phyloP scores from a whole-genome alignment of 1,140 invertebrate species.

The Papilio helenus region DNA sequence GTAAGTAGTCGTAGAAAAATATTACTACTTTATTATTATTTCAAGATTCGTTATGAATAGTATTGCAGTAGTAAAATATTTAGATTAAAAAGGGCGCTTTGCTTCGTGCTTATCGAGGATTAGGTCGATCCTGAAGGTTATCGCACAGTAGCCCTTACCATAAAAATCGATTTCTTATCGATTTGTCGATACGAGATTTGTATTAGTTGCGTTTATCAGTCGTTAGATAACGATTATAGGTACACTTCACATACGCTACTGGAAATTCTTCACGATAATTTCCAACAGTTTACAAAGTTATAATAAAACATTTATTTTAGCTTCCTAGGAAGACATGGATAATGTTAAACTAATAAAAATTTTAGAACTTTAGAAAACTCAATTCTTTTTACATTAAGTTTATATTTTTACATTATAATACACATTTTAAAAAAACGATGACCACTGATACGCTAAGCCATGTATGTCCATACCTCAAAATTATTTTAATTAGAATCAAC shows the following conservation, averaged over 20 bases:
- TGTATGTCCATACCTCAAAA: conserved; percentile 36
- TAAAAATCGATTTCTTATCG: conserved; percentile 71
- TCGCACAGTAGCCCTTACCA: conserved; percentile 71
- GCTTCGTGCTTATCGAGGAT: conserved; percentile 69
- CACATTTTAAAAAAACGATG: background rate
- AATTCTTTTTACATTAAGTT: no score
- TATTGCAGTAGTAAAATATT: background rate
- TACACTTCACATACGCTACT: conserved; percentile 51
- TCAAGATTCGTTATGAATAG: background rate
- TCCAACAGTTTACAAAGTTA: background rate
- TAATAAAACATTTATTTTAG: background rate
- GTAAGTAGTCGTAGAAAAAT: no score
- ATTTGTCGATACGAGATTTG: conserved; percentile 72
- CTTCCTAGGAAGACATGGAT: background rate
- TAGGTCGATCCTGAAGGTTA: conserved; percentile 72
- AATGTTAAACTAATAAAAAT: background rate
- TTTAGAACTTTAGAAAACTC: no score
- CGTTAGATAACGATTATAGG: conserved; percentile 60
- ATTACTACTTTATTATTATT: background rate
- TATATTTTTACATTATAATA: no score
- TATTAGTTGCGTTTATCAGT: conserved; percentile 64
- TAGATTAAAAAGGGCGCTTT: background rate
- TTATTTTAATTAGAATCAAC: conserved; percentile 28
- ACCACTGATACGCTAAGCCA: background rate
- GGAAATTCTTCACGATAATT: conserved; percentile 45